These are phyloP conservation scores for Nemoura dubitans DNA, from an alignment of 2,888 invertebrate species.

Conservation along the genomic window DNA sequence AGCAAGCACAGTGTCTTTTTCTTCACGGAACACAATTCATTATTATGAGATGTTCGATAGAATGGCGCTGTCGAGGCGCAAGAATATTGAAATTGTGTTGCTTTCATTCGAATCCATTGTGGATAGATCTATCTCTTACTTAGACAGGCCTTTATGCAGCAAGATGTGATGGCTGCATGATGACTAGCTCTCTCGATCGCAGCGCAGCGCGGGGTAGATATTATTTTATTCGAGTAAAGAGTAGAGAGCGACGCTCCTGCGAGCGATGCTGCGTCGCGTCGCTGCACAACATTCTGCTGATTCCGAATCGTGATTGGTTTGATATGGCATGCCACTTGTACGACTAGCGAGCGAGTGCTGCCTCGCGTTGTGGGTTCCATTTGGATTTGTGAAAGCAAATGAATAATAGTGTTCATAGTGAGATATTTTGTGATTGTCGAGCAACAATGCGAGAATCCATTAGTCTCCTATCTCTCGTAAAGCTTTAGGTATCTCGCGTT, in stretches of 20 bases:
- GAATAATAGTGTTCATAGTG: conserved; percentile 8
- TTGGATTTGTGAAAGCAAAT: conserved; percentile 36
- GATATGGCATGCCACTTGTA: conserved; percentile 25
- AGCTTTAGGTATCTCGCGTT: background rate
- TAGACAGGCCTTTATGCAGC: conserved; percentile 28
- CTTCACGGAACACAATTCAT: background rate
- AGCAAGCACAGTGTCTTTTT: background rate
- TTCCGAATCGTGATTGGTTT: conserved; percentile 30
- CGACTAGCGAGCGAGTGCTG: background rate
- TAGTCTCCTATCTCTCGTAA: conserved; percentile 32
- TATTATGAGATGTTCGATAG: conserved; percentile 7
- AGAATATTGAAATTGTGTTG: conserved; percentile 47
- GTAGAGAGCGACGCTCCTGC: background rate
- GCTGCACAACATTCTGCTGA: background rate
- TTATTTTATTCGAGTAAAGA: conserved; percentile 32
- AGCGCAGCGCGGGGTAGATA: conserved; percentile 1
- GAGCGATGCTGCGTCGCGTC: too few relatives aligned
- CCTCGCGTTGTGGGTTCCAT: conserved; percentile 8
- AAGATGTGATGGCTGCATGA: conserved; percentile 13
- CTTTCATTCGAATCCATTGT: conserved; percentile 46
- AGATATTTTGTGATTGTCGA: conserved; percentile 36
- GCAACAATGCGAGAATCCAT: conserved; percentile 36
- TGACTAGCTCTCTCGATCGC: background rate
- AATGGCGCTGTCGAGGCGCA: conserved; percentile 16
- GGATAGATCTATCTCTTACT: conserved; percentile 33